phyloP scores from a whole-genome alignment of 2,113 vertebrate species.

The Calidris pygmaea region DNA sequence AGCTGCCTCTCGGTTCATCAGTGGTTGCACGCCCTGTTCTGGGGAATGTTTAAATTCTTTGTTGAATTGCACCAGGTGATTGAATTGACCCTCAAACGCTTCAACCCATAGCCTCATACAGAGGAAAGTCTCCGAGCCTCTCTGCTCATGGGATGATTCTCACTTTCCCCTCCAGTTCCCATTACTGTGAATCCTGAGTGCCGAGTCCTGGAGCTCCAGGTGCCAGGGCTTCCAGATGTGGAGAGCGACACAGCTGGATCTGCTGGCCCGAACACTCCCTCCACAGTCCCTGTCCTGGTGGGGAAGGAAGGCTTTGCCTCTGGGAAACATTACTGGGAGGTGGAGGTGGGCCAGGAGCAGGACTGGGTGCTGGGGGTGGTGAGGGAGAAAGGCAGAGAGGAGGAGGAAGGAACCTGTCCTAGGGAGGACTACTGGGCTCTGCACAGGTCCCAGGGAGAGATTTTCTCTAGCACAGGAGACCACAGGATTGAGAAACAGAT shows the following conservation, averaged over 20 bases:
- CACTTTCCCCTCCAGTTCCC: not conserved
- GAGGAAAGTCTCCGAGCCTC: not conserved
- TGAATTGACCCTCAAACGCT: not conserved
- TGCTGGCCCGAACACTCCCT: not conserved
- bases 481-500: no score
- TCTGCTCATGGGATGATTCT: not conserved
- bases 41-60: not conserved
- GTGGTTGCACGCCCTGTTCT: not conserved
- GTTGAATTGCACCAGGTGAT: not conserved
- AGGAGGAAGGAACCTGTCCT: not conserved
- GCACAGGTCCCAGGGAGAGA: no score
- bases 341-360: not conserved
- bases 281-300: not conserved
- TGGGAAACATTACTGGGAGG: not conserved
- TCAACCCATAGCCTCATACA: accelerated
- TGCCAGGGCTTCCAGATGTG: not conserved
- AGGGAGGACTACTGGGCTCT: not conserved
- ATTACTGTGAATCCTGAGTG: not conserved
- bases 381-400: not conserved
- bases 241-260: not conserved
- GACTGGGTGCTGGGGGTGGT: not conserved
- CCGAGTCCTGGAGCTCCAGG: not conserved
- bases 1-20: not conserved
- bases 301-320: not conserved
- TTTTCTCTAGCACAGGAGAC: no score